These are phyloP conservation scores for Benitochromis conjunctus DNA, from an alignment of 2,113 vertebrate species.

Conservation along the genomic window DNA sequence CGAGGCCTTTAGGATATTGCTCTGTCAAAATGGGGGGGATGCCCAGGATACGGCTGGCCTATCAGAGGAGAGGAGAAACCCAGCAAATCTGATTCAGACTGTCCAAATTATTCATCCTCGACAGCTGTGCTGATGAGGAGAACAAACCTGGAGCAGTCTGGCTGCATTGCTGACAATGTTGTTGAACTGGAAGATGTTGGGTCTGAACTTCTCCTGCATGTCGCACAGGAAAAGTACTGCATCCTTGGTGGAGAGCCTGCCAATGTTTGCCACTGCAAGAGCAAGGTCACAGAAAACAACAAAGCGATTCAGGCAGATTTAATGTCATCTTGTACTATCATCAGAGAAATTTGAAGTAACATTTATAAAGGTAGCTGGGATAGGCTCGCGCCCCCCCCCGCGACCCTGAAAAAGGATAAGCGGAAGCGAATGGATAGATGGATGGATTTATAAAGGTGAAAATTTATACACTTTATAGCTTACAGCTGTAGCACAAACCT, in stretches of 20 bases:
- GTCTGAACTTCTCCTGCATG: constrained; percentile 89
- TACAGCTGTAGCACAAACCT: background rate
- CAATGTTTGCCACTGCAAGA: constrained; percentile 66
- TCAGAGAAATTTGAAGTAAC: background rate
- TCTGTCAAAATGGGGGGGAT: constrained; percentile 81
- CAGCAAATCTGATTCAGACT: background rate
- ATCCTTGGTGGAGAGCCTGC: constrained; percentile 72
- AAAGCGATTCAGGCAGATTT: background rate
- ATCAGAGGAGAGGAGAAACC: background rate
- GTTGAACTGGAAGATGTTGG: constrained; percentile 77
- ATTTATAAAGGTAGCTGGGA: no score
- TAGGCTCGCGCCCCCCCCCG: no score
- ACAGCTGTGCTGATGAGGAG: background rate
- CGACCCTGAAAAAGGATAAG: no score
- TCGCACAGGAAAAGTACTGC: constrained; percentile 85
- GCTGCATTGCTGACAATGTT: constrained; percentile 83
- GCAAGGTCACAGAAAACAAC: background rate
- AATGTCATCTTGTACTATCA: background rate
- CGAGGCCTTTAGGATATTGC: constrained; percentile 86
- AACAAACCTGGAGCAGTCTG: constrained; percentile 80
- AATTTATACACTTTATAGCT: background rate
- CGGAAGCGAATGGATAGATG: no score
- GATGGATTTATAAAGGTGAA: background rate
- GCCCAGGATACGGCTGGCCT: constrained; percentile 77
- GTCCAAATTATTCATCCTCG: background rate